Conservation (phyloP, 2,113 vertebrate species). For the Sapayoa aenigma region DNA sequence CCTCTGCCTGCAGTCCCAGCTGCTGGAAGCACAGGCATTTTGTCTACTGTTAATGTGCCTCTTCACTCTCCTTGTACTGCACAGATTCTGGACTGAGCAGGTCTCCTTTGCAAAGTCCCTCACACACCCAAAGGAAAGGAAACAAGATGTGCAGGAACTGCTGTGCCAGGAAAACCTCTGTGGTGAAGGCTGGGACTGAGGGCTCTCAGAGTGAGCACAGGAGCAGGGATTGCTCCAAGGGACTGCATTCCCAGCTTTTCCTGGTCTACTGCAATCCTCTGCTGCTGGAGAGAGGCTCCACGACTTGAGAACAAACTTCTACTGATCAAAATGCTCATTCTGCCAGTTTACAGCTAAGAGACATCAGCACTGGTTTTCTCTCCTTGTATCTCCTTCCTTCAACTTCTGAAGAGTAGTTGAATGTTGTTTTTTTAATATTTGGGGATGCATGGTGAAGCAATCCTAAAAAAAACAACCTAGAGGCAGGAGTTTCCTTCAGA, state of each 20-base stretch:
- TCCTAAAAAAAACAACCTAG: background rate
- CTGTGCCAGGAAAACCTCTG: background rate
- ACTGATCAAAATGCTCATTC: background rate
- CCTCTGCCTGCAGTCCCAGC: background rate
- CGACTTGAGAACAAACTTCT: background rate
- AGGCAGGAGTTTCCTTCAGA: background rate
- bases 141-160: background rate
- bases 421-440: background rate
- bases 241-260: background rate
- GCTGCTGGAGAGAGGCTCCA: background rate
- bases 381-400: background rate
- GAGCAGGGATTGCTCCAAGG: background rate
- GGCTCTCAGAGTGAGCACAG: background rate
- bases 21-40: background rate
- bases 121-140: background rate
- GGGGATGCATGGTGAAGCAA: background rate
- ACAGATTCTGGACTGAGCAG: background rate
- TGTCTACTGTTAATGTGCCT: background rate
- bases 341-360: background rate
- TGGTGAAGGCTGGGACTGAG: background rate
- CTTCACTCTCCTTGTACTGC: background rate
- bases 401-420: background rate
- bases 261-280: background rate
- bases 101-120: background rate
- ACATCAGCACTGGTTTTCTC: background rate